phyloP scores from a whole-genome alignment of 2,113 vertebrate genomes.

The Eurypyga helias region DNA sequence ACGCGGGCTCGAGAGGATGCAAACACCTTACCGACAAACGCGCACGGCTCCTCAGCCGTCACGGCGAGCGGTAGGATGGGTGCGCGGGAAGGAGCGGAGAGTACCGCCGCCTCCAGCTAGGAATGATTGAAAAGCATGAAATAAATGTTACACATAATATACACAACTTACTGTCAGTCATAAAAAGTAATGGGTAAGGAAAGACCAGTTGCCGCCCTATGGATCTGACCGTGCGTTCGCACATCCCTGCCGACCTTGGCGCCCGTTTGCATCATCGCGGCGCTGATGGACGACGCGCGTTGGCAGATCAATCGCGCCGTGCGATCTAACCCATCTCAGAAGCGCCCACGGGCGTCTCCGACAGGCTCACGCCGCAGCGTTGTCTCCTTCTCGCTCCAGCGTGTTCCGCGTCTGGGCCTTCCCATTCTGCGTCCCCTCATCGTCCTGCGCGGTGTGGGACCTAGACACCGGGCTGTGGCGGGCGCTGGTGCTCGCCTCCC shows the following conservation, averaged over 20 bases:
- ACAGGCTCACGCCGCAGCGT: rapidly evolving
- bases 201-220: neutral
- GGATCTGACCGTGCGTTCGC: rapidly evolving
- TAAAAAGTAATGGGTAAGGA: neutral
- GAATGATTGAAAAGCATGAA: neutral
- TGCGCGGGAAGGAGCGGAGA: neutral
- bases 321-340: neutral
- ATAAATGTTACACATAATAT: rapidly evolving
- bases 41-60: neutral
- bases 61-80: neutral
- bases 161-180: neutral
- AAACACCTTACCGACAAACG: too few relatives aligned
- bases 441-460: neutral
- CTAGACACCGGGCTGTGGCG: neutral
- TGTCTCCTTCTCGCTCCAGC: neutral
- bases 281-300: neutral
- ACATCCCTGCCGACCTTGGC: neutral
- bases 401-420: rapidly evolving
- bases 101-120: rapidly evolving
- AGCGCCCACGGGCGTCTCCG: neutral
- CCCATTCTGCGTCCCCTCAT: rapidly evolving
- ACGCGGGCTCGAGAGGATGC: neutral
- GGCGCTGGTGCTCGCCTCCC: neutral
- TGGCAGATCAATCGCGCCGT: neutral
- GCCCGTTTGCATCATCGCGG: neutral